Conservation (phyloP, 2,113 vertebrate genomes). For the Anoura caudifer region DNA sequence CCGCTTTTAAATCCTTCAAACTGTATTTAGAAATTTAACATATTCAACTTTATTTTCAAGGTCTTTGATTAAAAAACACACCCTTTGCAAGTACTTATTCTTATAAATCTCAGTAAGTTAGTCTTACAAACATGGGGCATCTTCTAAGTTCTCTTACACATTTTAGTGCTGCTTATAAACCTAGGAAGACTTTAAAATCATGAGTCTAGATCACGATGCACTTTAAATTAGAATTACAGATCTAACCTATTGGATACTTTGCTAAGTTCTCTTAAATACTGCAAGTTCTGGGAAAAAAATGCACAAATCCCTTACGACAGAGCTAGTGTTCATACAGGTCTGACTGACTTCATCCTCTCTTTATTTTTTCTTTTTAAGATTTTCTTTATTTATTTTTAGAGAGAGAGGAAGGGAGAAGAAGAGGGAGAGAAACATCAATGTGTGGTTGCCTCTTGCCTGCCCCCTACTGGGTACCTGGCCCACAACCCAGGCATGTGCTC, state of each 20-base stretch:
- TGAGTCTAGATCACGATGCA: not conserved
- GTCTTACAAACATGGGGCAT: not conserved
- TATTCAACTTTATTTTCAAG: not conserved
- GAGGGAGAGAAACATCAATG: no score
- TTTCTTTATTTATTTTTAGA: no score
- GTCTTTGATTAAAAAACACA: not conserved
- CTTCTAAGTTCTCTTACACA: not conserved
- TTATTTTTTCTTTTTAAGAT: no score
- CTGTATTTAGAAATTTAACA: not conserved
- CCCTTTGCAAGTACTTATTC: not conserved
- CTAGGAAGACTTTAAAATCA: not conserved
- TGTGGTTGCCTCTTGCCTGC: no score
- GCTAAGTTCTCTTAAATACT: not conserved
- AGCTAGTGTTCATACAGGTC: not conserved
- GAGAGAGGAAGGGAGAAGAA: no score
- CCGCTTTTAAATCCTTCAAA: not conserved
- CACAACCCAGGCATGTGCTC: no score
- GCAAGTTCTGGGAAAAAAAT: not conserved
- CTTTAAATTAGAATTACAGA: slow-evolving; percentile 9
- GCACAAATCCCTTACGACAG: not conserved
- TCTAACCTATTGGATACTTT: not conserved
- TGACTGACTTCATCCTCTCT: not conserved
- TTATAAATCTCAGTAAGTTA: not conserved
- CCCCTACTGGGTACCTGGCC: no score
- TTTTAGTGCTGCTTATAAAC: not conserved